Evolutionary conservation across 2,113 vertebrate species (phyloP).

Genomic region (Rhadina sibilatrix): DNA sequence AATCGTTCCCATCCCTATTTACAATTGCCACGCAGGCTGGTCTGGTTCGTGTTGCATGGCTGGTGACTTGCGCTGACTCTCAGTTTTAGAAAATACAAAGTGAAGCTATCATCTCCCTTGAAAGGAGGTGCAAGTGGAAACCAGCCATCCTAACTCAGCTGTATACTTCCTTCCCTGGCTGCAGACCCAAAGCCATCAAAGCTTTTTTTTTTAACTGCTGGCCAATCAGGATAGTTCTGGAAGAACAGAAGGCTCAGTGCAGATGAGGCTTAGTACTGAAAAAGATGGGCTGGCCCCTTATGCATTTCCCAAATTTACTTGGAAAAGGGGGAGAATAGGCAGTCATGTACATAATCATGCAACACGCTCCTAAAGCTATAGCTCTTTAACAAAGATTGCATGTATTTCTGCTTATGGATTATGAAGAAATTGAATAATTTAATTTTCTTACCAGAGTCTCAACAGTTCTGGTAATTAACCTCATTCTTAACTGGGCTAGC

Average conservation of each 20-base stretch:
- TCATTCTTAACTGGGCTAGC: neutral
- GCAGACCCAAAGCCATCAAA: neutral
- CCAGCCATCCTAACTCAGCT: neutral
- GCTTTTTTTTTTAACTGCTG: neutral
- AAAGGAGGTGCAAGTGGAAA: neutral
- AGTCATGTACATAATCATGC: neutral
- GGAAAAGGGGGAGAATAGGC: neutral
- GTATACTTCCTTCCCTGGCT: neutral
- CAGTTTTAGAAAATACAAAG: neutral
- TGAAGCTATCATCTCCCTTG: neutral
- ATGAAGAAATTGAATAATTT: neutral
- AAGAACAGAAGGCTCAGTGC: neutral
- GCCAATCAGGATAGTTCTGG: neutral
- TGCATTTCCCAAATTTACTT: neutral
- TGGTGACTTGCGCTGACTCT: neutral
- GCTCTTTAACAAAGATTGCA: neutral
- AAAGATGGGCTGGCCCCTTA: neutral
- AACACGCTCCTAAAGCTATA: neutral
- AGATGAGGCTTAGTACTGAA: neutral
- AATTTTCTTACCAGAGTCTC: neutral
- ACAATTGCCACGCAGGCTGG: neutral
- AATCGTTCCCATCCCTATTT: neutral
- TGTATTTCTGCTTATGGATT: neutral
- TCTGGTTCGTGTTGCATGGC: rapidly evolving
- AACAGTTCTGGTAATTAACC: neutral